These are phyloP conservation scores for Bombus impatiens DNA, from an alignment of 1,140 invertebrate genomes.

Conservation along the genomic window DNA sequence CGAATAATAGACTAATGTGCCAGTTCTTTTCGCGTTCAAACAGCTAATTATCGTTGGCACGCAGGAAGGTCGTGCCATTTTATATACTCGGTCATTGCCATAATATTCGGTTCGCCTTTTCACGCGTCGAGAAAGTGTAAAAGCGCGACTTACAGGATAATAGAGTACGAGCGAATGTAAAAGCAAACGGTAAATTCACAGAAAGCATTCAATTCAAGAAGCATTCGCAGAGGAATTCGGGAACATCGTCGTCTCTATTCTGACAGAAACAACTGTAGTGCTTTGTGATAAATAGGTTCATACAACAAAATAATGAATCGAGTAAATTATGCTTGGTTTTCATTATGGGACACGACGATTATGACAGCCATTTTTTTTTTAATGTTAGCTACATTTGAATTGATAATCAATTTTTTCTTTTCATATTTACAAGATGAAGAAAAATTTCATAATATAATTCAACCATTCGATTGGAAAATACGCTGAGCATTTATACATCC, in stretches of 20 bases:
- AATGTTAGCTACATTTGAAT: neutral
- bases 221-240: neutral
- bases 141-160: neutral
- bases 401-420: neutral
- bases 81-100: slow-evolving; percentile 27
- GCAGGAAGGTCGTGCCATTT: slow-evolving; percentile 34
- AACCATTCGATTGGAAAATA: no score
- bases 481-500: no score
- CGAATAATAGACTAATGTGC: slow-evolving; percentile 35
- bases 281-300: neutral
- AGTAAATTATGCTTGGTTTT: no score
- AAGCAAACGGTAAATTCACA: neutral
- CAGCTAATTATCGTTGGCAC: slow-evolving; percentile 42
- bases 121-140: slow-evolving; percentile 8
- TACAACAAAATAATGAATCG: no score
- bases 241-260: neutral
- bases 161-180: neutral
- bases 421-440: no score
- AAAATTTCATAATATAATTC: no score
- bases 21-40: slow-evolving; percentile 26
- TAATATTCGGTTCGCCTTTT: slow-evolving; percentile 10
- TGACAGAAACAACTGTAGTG: neutral
- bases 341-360: no score
- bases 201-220: neutral
- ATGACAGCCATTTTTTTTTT: no score